Evolutionary conservation across 2,888 invertebrate species (phyloP).

Genomic region (Aleiodes leptofemur): DNA sequence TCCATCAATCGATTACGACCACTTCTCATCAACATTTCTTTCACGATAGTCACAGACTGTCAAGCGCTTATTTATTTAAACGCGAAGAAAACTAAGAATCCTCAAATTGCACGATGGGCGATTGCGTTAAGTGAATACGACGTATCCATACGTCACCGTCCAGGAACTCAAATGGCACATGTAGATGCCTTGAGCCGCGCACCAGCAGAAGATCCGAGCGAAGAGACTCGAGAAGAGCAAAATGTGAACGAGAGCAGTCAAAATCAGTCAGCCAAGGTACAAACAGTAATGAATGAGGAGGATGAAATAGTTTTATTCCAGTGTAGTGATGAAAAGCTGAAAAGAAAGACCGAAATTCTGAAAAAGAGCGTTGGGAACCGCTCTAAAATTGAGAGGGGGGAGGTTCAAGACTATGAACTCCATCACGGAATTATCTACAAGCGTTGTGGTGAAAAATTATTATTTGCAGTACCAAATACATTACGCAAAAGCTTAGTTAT

Average conservation of each 20-base stretch:
- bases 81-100: constrained; percentile 18
- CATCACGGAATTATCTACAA: constrained; percentile 31
- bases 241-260: background rate
- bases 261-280: constrained; percentile 24
- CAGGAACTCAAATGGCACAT: constrained; percentile 53
- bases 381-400: constrained; percentile 1
- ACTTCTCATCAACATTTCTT: constrained; percentile 27
- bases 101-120: constrained; percentile 15
- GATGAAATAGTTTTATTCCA: constrained; percentile 34
- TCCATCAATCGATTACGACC: constrained; percentile 16
- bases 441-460: constrained; percentile 19
- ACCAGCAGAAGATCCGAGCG: constrained; percentile 39
- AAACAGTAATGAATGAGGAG: constrained; percentile 29
- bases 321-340: background rate
- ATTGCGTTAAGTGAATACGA: constrained; percentile 40
- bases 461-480: constrained; percentile 43
- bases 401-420: constrained; percentile 30
- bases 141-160: constrained; percentile 50
- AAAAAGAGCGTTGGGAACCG: background rate
- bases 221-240: background rate
- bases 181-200: constrained; percentile 53
- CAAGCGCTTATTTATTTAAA: too few species aligned
- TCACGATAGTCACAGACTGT: constrained; percentile 47
- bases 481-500: constrained; percentile 50
- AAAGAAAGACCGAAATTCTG: background rate